Conservation (phyloP, 2,888 invertebrate genomes). For the Drosophila niveifrons region DNA sequence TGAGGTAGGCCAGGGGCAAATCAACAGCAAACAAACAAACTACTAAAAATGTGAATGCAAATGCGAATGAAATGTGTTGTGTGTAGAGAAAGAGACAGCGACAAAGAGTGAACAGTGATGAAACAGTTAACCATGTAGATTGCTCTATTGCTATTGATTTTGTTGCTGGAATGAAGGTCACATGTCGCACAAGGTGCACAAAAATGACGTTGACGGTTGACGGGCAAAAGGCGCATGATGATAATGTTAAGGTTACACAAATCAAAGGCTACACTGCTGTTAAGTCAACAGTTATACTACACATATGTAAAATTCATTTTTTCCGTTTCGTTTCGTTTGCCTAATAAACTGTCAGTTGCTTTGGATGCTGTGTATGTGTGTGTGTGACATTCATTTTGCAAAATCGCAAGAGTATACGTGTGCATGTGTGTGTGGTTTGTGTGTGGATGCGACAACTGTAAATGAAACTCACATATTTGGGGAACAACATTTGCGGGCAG, state of each 20-base stretch:
- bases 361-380: slow-evolving; percentile 22
- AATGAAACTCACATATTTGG: slow-evolving; percentile 71
- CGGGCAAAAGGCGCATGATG: slow-evolving; percentile 49
- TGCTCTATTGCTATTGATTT: slow-evolving; percentile 77
- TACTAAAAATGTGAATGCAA: slow-evolving; percentile 29
- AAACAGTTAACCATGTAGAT: slow-evolving; percentile 56
- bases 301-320: slow-evolving; percentile 12
- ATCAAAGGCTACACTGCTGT: neutral
- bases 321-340: neutral
- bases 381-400: slow-evolving; percentile 37
- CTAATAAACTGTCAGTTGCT: slow-evolving; percentile 9
- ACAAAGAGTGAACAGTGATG: slow-evolving; percentile 16
- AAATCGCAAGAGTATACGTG: neutral
- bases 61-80: slow-evolving; percentile 38
- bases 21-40: slow-evolving; percentile 27
- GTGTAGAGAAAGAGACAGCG: slow-evolving; percentile 15
- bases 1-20: slow-evolving; percentile 58
- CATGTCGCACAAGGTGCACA: slow-evolving; percentile 57
- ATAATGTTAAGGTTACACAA: slow-evolving; percentile 60
- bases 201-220: slow-evolving; percentile 27
- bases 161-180: slow-evolving; percentile 83
- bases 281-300: slow-evolving; percentile 42
- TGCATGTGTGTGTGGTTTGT: slow-evolving; percentile 20
- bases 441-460: slow-evolving; percentile 14
- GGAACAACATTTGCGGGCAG: slow-evolving; percentile 75